Conservation (phyloP, 2,797 vertebrate genomes). For the Uromys caudimaculatus region DNA sequence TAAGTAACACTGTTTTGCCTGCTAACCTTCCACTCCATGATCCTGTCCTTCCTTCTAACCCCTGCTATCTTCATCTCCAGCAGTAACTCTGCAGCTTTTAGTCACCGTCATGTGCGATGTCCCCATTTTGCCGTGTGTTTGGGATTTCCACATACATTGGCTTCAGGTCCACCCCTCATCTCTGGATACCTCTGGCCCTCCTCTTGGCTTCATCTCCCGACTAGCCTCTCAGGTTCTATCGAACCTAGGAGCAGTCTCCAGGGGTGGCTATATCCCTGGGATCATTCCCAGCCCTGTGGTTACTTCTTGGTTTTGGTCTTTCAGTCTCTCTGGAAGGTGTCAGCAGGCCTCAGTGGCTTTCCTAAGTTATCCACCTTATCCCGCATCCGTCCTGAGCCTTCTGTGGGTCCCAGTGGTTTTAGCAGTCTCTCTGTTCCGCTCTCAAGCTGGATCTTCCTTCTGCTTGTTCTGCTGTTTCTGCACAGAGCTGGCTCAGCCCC, state of each 20-base stretch:
- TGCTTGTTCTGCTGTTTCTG: neutral
- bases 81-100: neutral
- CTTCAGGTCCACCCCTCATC: too few species aligned
- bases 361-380: neutral
- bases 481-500: neutral
- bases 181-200: neutral
- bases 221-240: neutral
- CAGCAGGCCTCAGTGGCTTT: neutral
- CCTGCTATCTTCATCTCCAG: neutral
- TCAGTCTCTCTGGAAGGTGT: neutral
- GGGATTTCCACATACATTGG: neutral
- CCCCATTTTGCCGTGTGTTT: neutral
- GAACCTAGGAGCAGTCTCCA: neutral
- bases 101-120: fast-evolving
- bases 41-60: too few species aligned
- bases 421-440: neutral
- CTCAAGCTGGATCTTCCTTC: neutral
- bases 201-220: neutral
- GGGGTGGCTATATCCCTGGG: neutral
- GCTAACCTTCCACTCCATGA: fast-evolving
- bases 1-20: too few species aligned
- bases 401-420: neutral
- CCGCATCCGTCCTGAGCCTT: neutral
- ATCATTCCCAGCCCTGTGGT: neutral
- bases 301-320: neutral